Conservation (phyloP, 1,140 invertebrate genomes). For the Hylaeus anthracinus region DNA sequence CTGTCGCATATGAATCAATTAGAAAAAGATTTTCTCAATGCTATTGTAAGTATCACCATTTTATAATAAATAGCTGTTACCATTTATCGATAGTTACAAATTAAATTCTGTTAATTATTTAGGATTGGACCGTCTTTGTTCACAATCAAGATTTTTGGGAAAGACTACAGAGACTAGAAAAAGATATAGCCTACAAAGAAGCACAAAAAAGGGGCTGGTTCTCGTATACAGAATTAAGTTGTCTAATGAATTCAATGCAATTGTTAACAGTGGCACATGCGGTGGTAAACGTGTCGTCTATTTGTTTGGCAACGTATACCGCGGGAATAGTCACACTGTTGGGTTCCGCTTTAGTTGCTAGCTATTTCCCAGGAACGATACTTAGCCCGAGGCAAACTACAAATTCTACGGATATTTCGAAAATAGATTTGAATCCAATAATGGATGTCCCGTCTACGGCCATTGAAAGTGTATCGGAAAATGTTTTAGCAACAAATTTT, state of each 20-base stretch:
- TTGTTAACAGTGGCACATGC: constrained; percentile 81
- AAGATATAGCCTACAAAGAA: constrained; percentile 86
- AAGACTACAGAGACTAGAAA: constrained; percentile 86
- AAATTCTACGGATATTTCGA: constrained; percentile 19
- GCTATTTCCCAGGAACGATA: constrained; percentile 81
- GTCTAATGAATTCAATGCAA: constrained; percentile 82
- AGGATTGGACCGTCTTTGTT: constrained; percentile 94
- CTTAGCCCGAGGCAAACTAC: constrained; percentile 43
- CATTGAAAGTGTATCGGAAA: constrained; percentile 33
- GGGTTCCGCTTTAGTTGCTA: constrained; percentile 85
- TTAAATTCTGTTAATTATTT: constrained; percentile 55
- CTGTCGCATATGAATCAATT: constrained; percentile 89
- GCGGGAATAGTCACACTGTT: constrained; percentile 87
- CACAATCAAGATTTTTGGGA: constrained; percentile 87
- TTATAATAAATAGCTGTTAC: constrained; percentile 15
- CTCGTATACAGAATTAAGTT: constrained; percentile 90
- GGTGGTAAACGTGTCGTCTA: constrained; percentile 83
- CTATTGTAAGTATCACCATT: constrained; percentile 88
- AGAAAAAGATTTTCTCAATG: constrained; percentile 93
- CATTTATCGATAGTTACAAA: constrained; percentile 47
- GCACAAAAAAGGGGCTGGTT: constrained; percentile 90
- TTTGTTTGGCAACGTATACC: constrained; percentile 87
- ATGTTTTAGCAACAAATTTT: constrained; percentile 45
- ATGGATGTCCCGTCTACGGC: constrained; percentile 18
- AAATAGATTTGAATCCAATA: constrained; percentile 40